Percentiles rank a stretch among this genome's conserved stretches.
Evolutionary conservation across 2,888 invertebrate species (phyloP).

Genomic region (Poecilobothrus nobilitatus): DNA sequence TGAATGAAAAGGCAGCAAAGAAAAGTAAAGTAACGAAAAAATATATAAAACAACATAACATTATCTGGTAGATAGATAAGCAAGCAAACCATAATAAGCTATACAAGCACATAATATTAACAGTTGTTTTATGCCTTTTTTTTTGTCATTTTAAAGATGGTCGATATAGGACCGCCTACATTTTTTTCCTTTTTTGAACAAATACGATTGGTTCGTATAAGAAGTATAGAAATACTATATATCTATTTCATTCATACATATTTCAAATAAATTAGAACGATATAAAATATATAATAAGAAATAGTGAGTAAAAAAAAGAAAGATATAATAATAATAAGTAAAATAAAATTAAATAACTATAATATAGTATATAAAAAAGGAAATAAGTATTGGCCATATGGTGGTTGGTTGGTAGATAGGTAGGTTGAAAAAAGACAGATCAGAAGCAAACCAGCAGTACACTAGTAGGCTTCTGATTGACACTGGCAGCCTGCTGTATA

Average conservation of each 20-base stretch:
- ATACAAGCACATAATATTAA: neutral
- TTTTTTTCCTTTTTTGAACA: neutral
- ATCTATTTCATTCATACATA: neutral
- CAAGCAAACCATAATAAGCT: no score
- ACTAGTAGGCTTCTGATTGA: slow-evolving; percentile 9
- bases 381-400: neutral
- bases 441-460: neutral
- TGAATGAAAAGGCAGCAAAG: no score
- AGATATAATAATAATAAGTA: neutral
- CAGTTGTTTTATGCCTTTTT: neutral
- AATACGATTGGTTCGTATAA: neutral
- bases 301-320: neutral
- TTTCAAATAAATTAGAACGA: neutral
- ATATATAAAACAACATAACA: neutral
- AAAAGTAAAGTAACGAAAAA: neutral
- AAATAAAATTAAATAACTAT: no score
- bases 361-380: no score
- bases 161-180: slow-evolving; percentile 5
- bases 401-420: neutral
- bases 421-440: neutral
- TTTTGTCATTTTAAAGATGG: slow-evolving; percentile 5
- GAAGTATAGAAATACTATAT: neutral
- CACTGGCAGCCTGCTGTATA: slow-evolving; percentile 8
- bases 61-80: neutral
- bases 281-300: neutral